Evolutionary conservation across 37 sponge, comb jelly and placozoan species (phyloP), one percentile per base, ranked within the genome.

Genomic region (Sycon ciliatum): DNA sequence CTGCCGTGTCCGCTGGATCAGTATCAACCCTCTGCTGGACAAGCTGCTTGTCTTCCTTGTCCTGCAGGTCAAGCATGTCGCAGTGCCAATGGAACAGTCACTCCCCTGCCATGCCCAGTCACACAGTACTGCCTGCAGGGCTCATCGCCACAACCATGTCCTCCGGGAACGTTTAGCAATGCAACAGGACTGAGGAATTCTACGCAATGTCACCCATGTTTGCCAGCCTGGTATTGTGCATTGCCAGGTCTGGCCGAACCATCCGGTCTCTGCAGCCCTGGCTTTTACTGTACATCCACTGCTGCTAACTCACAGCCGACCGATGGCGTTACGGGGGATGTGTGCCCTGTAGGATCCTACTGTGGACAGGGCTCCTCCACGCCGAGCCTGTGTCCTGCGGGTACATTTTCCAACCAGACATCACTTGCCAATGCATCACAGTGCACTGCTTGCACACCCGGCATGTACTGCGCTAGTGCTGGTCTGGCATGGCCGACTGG

Each of bases 101-200:
- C 24, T 3, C n/a, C 62, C 9, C 4, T 30, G 27, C 79, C 79
- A 5, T 78, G 79, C 46, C 79, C 79, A 3, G 57, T 31, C 7
- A 64, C 63, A 16, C 58, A 75, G 39, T 78, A 75, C 73, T 78
- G 79, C 57, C 62, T 57, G 7, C 22, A 60, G 16, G 63, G 63
- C 27, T 22, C 22, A 11, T 22, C 22, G 7, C 31, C 27, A 60
- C 63, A 28, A 18, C 22, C 31, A 60, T 60, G 63, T 60, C 63
- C 63, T 11, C 63, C 7, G 9, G 63, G 63, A 23, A 22, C 7
- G 7, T 60, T 23, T 28, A 11, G 7, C 26, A 60, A 60, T 28
- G 63, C 32, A 22, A 60, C 63, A 22, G 63, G 63, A 11, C 9
- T 7, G 9, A 28, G 16, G 7, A 23, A 7, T 11, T 11, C 9